Evolutionary conservation across 2,797 vertebrate species (phyloP).

Genomic region (Sebastes hubbsi): DNA sequence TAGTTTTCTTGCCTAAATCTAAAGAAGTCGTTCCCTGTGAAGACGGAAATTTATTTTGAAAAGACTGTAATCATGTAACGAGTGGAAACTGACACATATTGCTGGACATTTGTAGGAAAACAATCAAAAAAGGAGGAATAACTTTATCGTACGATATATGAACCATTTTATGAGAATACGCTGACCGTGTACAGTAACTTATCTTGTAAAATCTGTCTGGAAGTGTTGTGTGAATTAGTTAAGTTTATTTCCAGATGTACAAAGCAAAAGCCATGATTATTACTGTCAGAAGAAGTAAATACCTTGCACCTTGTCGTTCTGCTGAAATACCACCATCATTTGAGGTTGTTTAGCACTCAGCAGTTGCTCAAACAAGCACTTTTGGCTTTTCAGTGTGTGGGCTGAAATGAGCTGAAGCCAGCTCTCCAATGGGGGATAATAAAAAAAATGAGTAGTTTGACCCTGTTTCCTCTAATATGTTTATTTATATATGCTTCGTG

Average conservation of each 20-base stretch:
- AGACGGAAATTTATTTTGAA: too few relatives aligned
- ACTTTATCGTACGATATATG: too few relatives aligned
- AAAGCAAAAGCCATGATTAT: background rate
- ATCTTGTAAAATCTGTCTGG: constrained; percentile 5
- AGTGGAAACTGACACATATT: too few relatives aligned
- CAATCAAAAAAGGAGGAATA: too few relatives aligned
- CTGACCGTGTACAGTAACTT: background rate
- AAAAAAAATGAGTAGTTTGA: background rate
- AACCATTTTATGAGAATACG: background rate
- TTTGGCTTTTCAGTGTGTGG: constrained; percentile 2
- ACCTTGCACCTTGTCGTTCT: background rate
- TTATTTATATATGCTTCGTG: background rate
- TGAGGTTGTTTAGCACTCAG: constrained; percentile 4
- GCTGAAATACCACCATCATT: constrained; percentile 17
- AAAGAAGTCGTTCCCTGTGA: too few relatives aligned
- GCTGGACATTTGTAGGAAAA: too few relatives aligned
- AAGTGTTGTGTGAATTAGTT: background rate
- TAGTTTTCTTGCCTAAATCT: too few relatives aligned
- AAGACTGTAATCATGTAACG: too few relatives aligned
- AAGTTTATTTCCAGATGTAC: background rate
- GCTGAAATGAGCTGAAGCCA: background rate
- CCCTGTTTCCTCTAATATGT: background rate
- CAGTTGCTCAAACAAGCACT: constrained; percentile 17
- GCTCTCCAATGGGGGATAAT: too few relatives aligned
- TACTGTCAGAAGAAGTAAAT: background rate